Evolutionary conservation across 1,140 invertebrate species (phyloP), one percentile per base, ranked within the genome.

Genomic region (Drosophila rufa): DNA sequence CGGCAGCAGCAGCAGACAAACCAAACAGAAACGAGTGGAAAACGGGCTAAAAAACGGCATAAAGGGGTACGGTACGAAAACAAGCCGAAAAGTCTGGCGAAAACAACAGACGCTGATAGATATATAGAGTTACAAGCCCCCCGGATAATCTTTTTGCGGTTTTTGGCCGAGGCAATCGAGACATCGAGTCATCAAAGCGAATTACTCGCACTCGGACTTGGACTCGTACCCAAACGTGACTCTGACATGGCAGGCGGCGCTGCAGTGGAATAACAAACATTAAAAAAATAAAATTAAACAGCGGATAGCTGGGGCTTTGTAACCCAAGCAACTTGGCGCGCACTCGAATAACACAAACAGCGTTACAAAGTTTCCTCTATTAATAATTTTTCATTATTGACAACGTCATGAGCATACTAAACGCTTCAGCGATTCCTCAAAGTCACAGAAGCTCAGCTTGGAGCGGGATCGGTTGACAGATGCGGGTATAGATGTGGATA

Each of bases 301-400:
- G 40, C 47, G 17, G 46, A 42, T n/a, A n/a, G 40, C 15, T 42
- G 36, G 11, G 43, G 46, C 19, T 46, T 17, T 79, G 76, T 79
- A 79, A 79, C 75, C 51, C 43, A 64, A 79, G 47, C 75, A 25
- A 73, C 38, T 80, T 43, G 68, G 30, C 43, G 59, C 22, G 43
- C 76, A 65, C 75, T 79, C 75, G 33, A 79, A 79, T 71, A 45
- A 71, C 76, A 79, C 19, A 64, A 79, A 71, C 45, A 79, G 64
- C 46, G 42, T 48, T 79, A 59, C 75, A 78, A 57, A 58, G 75
- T 78, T 70, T 58, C 51, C 75, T 55, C 51, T 64, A 74, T 69
- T 78, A 56, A 78, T 70, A 78, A 78, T 78, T 78, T 77, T 76
- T 69, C 75, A 55, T 76, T 55, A 78, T 50, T 69, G 43, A 53